Percentiles rank a stretch among this genome's conserved stretches.
phyloP scores from a whole-genome alignment of 2,113 vertebrate species.

The Calidris pugnax region DNA sequence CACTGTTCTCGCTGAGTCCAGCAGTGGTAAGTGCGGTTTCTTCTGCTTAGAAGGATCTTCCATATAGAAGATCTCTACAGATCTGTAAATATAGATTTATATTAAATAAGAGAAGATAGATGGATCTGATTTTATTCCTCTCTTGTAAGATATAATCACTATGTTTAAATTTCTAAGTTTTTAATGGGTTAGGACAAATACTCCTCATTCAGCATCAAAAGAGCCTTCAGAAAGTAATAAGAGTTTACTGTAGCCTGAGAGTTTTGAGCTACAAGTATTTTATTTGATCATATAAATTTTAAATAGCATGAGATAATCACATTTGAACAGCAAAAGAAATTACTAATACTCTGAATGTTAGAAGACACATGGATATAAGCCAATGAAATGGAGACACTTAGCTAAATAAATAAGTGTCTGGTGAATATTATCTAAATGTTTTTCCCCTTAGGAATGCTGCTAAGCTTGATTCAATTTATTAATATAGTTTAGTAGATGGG shows the following conservation, averaged over 20 bases:
- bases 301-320: neutral
- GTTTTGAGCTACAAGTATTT: slow-evolving; percentile 9
- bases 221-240: neutral
- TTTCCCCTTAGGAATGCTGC: neutral
- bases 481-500: neutral
- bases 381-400: neutral
- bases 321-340: slow-evolving; percentile 21
- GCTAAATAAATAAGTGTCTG: neutral
- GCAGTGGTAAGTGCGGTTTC: neutral
- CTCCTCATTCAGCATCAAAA: neutral
- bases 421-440: slow-evolving; percentile 21
- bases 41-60: neutral
- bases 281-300: slow-evolving; percentile 1
- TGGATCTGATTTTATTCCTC: neutral
- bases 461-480: slow-evolving; percentile 44
- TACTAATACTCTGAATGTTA: neutral
- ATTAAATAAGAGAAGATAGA: neutral
- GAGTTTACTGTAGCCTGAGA: neutral
- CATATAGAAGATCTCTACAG: neutral
- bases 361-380: neutral
- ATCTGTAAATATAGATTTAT: neutral
- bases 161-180: neutral
- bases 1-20: neutral
- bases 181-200: neutral
- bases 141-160: neutral